These are phyloP conservation scores for Leucophenga montana DNA, from an alignment of 2,888 invertebrate species.

Conservation along the genomic window DNA sequence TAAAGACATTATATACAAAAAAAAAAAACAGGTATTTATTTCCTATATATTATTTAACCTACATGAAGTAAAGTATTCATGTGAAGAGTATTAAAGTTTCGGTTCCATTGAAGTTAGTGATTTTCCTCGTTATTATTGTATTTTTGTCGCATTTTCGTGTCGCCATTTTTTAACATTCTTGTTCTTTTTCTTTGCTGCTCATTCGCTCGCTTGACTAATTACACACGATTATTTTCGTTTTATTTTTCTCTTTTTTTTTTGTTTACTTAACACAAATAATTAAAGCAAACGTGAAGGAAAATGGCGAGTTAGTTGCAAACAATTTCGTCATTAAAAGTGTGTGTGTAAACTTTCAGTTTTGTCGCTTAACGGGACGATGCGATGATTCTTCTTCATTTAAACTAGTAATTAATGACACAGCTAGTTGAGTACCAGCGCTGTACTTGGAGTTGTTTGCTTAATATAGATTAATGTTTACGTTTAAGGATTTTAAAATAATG, in stretches of 20 bases:
- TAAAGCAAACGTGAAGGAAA: slow-evolving; percentile 3
- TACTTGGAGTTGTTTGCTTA: not conserved
- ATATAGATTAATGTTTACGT: not conserved
- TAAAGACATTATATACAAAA: too few species aligned
- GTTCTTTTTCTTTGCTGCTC: not conserved
- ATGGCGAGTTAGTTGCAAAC: not conserved
- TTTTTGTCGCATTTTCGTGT: not conserved
- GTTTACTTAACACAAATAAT: not conserved
- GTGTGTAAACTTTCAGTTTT: slow-evolving; percentile 17
- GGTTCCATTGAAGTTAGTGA: too few species aligned
- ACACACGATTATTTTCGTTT: slow-evolving; percentile 20
- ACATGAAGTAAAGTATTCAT: too few species aligned
- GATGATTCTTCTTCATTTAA: slow-evolving; percentile 14
- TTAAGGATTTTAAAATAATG: too few species aligned
- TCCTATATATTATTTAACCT: too few species aligned
- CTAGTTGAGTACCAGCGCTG: not conserved
- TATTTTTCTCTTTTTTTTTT: not conserved
- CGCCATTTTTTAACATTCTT: not conserved
- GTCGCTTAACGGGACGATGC: not conserved
- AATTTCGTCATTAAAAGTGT: slow-evolving; percentile 11
- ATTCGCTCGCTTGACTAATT: slow-evolving; percentile 25
- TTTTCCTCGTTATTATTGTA: too few species aligned
- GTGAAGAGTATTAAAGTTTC: too few species aligned
- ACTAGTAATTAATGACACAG: slow-evolving; percentile 16
- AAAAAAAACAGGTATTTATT: too few species aligned